Conservation (phyloP, 2,888 invertebrate species). For the Drosophila engyochracea region DNA sequence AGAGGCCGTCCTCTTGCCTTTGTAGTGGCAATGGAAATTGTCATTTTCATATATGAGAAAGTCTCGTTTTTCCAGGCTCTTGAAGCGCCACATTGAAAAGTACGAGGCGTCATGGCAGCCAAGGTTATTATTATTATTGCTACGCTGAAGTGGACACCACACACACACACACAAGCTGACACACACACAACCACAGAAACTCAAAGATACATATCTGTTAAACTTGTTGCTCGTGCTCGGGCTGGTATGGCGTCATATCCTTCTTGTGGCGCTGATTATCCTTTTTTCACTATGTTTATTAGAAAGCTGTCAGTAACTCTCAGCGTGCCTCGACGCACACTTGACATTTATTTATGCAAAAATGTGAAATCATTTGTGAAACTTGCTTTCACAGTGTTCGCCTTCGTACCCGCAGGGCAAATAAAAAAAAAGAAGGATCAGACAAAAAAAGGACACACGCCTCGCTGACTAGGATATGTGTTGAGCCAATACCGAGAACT, state of each 20-base stretch:
- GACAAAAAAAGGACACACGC: slow-evolving; percentile 48
- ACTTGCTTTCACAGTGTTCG: slow-evolving; percentile 62
- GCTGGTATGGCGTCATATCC: slow-evolving; percentile 37
- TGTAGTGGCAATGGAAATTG: slow-evolving; percentile 75
- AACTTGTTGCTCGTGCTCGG: slow-evolving; percentile 67
- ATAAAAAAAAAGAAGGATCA: slow-evolving; percentile 47
- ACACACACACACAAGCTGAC: slow-evolving; percentile 22
- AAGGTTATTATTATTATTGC: slow-evolving; percentile 80
- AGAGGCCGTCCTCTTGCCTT: slow-evolving; percentile 32
- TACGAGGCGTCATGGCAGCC: slow-evolving; percentile 67
- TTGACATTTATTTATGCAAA: slow-evolving; percentile 82
- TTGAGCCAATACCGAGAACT: slow-evolving; percentile 34
- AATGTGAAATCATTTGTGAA: slow-evolving; percentile 82
- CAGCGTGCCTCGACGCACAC: slow-evolving; percentile 73
- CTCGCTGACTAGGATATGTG: slow-evolving; percentile 49
- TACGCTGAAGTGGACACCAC: slow-evolving; percentile 67
- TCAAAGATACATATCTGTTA: slow-evolving; percentile 18
- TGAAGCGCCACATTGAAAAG: slow-evolving; percentile 62
- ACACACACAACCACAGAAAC: slow-evolving; percentile 8
- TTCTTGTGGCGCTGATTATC: slow-evolving; percentile 71
- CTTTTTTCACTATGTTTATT: slow-evolving; percentile 73
- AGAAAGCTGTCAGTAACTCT: slow-evolving; percentile 79
- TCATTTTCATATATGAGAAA: slow-evolving; percentile 74
- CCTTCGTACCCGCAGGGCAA: slow-evolving; percentile 10
- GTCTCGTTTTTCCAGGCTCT: slow-evolving; percentile 46